phyloP scores from a whole-genome alignment of 1,140 invertebrate genomes.

The Sinonovacula constricta region DNA sequence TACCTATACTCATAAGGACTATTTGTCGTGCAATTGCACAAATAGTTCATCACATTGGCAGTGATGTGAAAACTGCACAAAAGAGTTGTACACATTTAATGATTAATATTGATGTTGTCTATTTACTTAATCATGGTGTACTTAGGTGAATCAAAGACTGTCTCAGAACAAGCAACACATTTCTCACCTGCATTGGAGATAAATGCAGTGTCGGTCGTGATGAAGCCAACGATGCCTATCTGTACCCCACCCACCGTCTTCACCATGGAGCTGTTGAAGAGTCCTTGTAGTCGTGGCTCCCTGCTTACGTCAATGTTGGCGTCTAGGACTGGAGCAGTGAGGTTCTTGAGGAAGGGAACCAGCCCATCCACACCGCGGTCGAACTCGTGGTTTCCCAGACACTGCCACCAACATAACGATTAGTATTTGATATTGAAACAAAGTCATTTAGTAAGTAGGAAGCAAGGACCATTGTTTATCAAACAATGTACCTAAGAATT shows the following conservation, averaged over 20 bases:
- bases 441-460: too few species aligned
- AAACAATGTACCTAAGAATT: too few species aligned
- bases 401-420: conserved; percentile 80
- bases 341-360: conserved; percentile 85
- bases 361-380: conserved; percentile 88
- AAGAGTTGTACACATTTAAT: too few species aligned
- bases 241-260: conserved; percentile 82
- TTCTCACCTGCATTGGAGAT: conserved; percentile 67
- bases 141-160: too few species aligned
- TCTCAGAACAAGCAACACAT: too few species aligned
- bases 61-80: too few species aligned
- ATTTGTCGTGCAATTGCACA: too few species aligned
- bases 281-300: conserved; percentile 82
- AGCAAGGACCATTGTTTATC: too few species aligned
- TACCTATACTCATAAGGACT: too few species aligned
- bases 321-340: conserved; percentile 86
- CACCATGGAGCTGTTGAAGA: conserved; percentile 83
- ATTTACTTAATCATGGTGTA: too few species aligned
- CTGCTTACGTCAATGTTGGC: conserved; percentile 86
- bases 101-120: too few species aligned
- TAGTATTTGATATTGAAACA: neutral
- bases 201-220: conserved; percentile 87
- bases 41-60: too few species aligned
- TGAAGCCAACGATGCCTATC: conserved; percentile 92
- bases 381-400: conserved; percentile 95